Conservation (phyloP, 2,113 vertebrate species). For the Psilopogon haemacephalus region DNA sequence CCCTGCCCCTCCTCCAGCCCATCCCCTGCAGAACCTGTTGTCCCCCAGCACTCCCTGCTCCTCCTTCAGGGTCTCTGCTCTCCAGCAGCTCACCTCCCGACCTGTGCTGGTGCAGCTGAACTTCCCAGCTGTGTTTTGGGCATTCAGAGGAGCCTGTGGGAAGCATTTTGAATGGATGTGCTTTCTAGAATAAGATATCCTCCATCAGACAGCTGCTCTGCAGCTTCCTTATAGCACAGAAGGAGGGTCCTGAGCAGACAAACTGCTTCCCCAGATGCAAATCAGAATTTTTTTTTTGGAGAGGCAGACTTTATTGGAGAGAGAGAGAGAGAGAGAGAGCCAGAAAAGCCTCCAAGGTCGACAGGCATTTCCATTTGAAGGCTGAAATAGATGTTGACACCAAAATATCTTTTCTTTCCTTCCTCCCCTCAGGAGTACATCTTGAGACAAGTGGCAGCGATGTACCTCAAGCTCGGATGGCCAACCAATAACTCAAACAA, state of each 20-base stretch:
- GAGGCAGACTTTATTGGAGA: background rate
- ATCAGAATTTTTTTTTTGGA: background rate
- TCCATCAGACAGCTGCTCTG: background rate
- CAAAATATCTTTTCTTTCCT: background rate
- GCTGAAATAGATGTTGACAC: background rate
- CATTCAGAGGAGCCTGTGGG: background rate
- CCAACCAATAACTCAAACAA: slow-evolving; percentile 84
- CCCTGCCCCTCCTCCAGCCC: no score
- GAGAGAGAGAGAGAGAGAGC: background rate
- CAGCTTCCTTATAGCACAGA: background rate
- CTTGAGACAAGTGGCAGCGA: slow-evolving; percentile 90
- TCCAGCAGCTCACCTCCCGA: no score
- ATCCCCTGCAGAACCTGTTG: no score
- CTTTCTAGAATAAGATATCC: background rate
- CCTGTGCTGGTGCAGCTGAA: no score
- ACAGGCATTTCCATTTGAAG: background rate
- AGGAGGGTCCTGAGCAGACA: background rate
- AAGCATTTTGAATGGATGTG: background rate
- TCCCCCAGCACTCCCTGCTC: no score
- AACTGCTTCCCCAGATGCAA: background rate
- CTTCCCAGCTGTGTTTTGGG: background rate
- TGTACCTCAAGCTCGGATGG: slow-evolving; percentile 94
- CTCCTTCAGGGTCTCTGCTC: no score
- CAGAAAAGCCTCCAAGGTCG: background rate
- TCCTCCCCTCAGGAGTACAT: slow-evolving; percentile 85